A percentile compares a stretch with the other conserved stretches of the same genome.
Conservation (phyloP, 2,888 invertebrate genomes). For the Sinotaia quadrata region DNA sequence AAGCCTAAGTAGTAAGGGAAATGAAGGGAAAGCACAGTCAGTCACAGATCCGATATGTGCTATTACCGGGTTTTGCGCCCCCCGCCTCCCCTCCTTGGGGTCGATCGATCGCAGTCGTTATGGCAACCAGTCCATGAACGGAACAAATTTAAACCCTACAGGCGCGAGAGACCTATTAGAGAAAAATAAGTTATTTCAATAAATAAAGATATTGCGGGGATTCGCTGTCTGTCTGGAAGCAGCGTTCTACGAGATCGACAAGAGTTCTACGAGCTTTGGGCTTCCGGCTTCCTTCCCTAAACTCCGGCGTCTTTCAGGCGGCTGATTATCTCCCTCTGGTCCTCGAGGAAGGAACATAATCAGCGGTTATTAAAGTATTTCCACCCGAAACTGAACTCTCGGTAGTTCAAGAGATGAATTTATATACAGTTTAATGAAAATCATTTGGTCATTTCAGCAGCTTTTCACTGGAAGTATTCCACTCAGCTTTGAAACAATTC, state of each 20-base stretch:
- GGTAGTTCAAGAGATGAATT: too few species aligned
- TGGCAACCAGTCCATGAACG: constrained; percentile 49
- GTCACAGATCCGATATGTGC: constrained; percentile 50
- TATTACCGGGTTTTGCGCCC: constrained; percentile 46
- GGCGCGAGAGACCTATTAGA: constrained; percentile 44
- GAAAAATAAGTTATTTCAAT: constrained; percentile 53
- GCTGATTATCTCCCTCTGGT: constrained; percentile 38
- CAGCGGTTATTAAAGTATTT: constrained; percentile 34
- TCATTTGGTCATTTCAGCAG: too few species aligned
- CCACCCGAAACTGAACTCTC: constrained; percentile 15
- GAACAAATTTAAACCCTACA: constrained; percentile 52
- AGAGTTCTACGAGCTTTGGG: constrained; percentile 31
- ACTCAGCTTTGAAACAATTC: too few species aligned
- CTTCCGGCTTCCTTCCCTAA: constrained; percentile 47
- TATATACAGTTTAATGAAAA: too few species aligned
- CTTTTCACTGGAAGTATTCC: too few species aligned
- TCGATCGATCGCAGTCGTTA: constrained; percentile 46
- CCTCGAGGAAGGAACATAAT: constrained; percentile 26
- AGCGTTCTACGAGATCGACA: constrained; percentile 36
- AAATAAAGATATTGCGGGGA: constrained; percentile 48
- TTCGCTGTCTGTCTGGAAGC: constrained; percentile 36
- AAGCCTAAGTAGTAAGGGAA: constrained; percentile 47
- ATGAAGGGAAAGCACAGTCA: constrained; percentile 49
- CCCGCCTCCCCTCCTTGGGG: constrained; percentile 2
- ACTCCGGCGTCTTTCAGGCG: constrained; percentile 35